Percentiles rank a stretch among this genome's conserved stretches.
phyloP scores from a whole-genome alignment of 2,797 vertebrate genomes.

The Phataginus tetradactyla region DNA sequence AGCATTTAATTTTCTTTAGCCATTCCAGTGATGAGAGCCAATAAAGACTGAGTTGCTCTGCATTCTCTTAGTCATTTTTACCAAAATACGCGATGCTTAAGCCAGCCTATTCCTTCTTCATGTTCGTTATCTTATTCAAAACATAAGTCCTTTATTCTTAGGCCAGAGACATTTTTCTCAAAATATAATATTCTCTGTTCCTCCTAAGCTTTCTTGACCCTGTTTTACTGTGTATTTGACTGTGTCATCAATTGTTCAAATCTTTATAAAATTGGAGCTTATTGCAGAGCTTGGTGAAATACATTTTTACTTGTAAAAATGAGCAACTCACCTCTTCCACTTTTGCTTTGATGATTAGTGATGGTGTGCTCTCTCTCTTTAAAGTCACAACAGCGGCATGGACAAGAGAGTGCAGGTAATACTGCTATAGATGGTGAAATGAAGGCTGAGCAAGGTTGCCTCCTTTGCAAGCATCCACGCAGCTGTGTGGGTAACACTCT shows the following conservation, averaged over 20 bases:
- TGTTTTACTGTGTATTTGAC: background rate
- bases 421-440: background rate
- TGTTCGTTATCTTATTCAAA: background rate
- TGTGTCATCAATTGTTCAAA: background rate
- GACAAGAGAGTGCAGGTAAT: background rate
- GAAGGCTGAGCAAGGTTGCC: background rate
- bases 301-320: background rate
- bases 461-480: background rate
- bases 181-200: background rate
- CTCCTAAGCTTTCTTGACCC: background rate
- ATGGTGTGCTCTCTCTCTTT: background rate
- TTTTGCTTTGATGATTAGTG: background rate
- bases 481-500: background rate
- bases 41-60: background rate
- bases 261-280: background rate
- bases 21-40: background rate
- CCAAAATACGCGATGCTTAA: background rate
- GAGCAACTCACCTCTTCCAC: background rate
- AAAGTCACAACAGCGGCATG: background rate
- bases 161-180: background rate
- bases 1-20: background rate
- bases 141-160: background rate
- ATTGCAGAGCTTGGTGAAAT: background rate
- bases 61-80: constrained; percentile 22
- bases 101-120: background rate